phyloP scores from a whole-genome alignment of 2,113 vertebrate genomes.

The Brachionichthys hirsutus region DNA sequence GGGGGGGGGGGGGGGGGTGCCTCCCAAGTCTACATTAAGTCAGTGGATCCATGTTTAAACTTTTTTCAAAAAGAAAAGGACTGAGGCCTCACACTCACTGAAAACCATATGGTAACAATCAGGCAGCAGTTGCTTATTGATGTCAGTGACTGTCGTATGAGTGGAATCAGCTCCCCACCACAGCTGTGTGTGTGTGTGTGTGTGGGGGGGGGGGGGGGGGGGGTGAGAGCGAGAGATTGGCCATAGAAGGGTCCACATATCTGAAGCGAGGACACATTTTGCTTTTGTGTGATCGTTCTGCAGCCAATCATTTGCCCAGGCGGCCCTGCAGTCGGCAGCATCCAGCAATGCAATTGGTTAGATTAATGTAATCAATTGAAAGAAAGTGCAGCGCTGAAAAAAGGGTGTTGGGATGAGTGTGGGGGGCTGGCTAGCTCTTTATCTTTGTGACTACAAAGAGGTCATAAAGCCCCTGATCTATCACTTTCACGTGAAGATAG shows the following conservation, averaged over 20 bases:
- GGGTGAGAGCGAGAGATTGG: not conserved
- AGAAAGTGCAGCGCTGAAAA: conserved; percentile 43
- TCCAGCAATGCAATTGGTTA: conserved; percentile 29
- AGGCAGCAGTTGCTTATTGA: conserved; percentile 71
- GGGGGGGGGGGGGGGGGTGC: too few species aligned
- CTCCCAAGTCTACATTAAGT: conserved; percentile 44
- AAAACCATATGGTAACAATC: conserved; percentile 74
- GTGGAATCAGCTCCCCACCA: conserved; percentile 64
- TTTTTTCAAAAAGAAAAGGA: conserved; percentile 58
- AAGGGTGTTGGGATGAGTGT: conserved; percentile 57
- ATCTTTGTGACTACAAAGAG: conserved; percentile 71
- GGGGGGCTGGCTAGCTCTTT: conserved; percentile 32
- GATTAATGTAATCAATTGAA: conserved; percentile 24
- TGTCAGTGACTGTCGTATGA: conserved; percentile 75
- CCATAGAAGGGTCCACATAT: conserved; percentile 53
- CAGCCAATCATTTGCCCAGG: conserved; percentile 40
- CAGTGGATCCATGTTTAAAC: conserved; percentile 58
- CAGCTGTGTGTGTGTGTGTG: conserved; percentile 28
- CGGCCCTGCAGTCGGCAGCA: conserved; percentile 35
- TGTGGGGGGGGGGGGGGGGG: not conserved
- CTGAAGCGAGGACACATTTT: conserved; percentile 48
- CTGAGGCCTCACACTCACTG: conserved; percentile 29
- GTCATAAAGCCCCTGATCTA: conserved; percentile 72
- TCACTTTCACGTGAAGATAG: conserved; percentile 69
- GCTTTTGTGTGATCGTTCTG: conserved; percentile 29